phyloP scores from a whole-genome alignment of 2,797 vertebrate genomes.

The Phalloptychus januarius region DNA sequence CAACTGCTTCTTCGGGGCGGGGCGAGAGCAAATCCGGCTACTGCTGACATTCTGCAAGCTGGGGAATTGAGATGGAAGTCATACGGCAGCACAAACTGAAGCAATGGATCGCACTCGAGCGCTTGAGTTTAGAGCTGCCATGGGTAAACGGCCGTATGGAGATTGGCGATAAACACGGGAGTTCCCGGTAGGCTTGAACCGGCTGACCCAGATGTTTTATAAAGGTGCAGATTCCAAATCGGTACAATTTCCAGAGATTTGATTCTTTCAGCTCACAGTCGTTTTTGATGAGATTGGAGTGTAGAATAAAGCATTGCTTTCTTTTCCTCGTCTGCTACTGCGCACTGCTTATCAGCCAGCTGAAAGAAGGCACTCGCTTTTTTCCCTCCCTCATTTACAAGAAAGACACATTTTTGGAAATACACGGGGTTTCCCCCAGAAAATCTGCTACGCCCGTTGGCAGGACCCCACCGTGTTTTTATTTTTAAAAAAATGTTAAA shows the following conservation, averaged over 20 bases:
- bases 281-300: not conserved
- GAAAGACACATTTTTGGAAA: not conserved
- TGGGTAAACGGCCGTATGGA: not conserved
- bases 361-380: not conserved
- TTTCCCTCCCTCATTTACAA: not conserved
- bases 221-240: slow-evolving; percentile 1
- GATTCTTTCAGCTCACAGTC: not conserved
- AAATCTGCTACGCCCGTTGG: too few relatives aligned
- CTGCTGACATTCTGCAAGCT: slow-evolving; percentile 32
- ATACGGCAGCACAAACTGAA: slow-evolving; percentile 10
- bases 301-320: not conserved
- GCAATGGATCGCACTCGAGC: slow-evolving; percentile 9
- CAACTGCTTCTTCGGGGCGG: slow-evolving; percentile 27
- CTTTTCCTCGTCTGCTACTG: not conserved
- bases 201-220: not conserved
- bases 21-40: slow-evolving; percentile 26
- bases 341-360: not conserved
- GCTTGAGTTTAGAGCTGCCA: slow-evolving; percentile 42
- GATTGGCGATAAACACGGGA: slow-evolving; percentile 23
- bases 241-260: not conserved
- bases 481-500: too few relatives aligned
- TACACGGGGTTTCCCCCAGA: not conserved
- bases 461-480: too few relatives aligned
- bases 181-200: not conserved
- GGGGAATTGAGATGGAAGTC: slow-evolving; percentile 26